Evolutionary conservation across 2,888 invertebrate genomes (phyloP).

Genomic region (Oligia fasciuncula): DNA sequence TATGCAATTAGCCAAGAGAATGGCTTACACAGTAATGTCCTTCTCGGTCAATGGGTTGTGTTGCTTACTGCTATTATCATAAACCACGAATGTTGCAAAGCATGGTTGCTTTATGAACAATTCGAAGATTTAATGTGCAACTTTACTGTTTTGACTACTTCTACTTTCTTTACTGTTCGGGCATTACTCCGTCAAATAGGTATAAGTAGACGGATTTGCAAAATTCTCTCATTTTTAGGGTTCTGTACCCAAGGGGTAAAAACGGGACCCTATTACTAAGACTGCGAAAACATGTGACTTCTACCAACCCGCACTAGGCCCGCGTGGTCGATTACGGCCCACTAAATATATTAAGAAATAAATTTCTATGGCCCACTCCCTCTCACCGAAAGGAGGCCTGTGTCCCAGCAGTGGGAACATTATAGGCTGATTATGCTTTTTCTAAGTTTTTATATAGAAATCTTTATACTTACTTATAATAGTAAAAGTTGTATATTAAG

Average conservation of each 20-base stretch:
- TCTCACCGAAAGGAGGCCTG: neutral
- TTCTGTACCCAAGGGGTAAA: no score
- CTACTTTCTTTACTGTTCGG: no score
- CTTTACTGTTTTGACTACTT: no score
- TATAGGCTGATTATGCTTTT: neutral
- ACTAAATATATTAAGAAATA: neutral
- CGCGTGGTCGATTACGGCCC: neutral
- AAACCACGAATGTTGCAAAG: constrained; percentile 61
- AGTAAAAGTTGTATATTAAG: neutral
- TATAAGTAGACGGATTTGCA: no score
- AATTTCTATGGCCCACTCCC: neutral
- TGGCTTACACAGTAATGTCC: constrained; percentile 73
- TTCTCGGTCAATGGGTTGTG: constrained; percentile 76
- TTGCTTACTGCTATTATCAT: constrained; percentile 70
- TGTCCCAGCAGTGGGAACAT: neutral
- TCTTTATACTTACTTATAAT: neutral
- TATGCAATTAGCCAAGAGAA: constrained; percentile 80
- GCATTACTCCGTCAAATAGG: no score
- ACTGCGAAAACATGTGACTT: neutral
- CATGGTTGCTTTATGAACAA: constrained; percentile 70
- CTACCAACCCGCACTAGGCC: neutral
- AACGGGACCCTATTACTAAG: no score
- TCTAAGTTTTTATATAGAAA: neutral
- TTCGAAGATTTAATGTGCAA: constrained; percentile 49
- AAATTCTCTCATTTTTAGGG: no score